Evolutionary conservation across 2,797 vertebrate species (phyloP).

Genomic region (Brachyalestes nurse): DNA sequence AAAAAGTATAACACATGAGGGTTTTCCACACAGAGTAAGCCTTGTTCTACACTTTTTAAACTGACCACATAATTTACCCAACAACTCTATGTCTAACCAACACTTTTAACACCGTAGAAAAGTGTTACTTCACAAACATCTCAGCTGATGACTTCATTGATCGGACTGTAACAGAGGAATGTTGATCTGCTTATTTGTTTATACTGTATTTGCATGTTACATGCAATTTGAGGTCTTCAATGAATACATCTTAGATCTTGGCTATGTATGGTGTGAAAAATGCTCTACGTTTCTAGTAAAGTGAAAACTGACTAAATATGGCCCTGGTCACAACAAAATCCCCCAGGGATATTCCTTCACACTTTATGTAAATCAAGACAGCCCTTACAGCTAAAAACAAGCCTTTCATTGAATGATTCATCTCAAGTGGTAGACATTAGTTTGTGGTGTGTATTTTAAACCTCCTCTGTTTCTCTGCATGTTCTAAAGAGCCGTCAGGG

Average conservation of each 20-base stretch:
- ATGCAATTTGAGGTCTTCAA: background rate
- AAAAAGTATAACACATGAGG: too few relatives aligned
- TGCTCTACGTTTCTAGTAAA: conserved; percentile 35
- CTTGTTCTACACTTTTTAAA: too few relatives aligned
- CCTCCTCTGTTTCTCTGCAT: conserved; percentile 4
- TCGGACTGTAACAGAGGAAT: background rate
- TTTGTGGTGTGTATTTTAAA: conserved; percentile 38
- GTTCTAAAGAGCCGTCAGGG: conserved; percentile 22
- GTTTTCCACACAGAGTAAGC: too few relatives aligned
- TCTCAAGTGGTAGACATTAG: conserved; percentile 19
- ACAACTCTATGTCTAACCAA: too few relatives aligned
- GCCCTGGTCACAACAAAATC: conserved; percentile 33
- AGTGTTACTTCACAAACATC: background rate
- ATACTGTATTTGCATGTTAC: background rate
- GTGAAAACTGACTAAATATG: conserved; percentile 10
- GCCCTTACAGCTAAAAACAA: conserved; percentile 24
- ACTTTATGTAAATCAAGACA: conserved; percentile 55
- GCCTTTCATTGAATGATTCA: conserved; percentile 32
- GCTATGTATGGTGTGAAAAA: background rate
- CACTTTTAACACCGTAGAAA: too few relatives aligned
- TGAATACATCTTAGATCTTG: background rate
- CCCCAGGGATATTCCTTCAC: conserved; percentile 48
- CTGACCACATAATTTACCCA: too few relatives aligned
- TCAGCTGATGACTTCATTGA: background rate
- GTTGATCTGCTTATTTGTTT: too few relatives aligned